Conservation (phyloP, 2,888 invertebrate species). For the Melanchra persicariae region DNA sequence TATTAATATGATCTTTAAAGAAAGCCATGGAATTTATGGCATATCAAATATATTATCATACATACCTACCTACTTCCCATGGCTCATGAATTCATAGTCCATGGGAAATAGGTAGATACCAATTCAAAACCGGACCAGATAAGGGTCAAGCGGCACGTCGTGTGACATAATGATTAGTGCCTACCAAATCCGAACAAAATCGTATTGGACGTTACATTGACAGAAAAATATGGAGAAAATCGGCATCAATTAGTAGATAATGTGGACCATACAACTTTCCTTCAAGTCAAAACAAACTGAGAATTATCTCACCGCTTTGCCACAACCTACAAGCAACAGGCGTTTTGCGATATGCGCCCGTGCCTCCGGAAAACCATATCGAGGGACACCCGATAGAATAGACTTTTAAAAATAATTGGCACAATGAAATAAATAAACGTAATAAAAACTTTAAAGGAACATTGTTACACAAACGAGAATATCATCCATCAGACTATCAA, state of each 20-base stretch:
- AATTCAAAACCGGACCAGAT: not conserved
- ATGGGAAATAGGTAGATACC: not conserved
- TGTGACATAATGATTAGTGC: not conserved
- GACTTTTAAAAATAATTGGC: too few species aligned
- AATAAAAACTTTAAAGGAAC: not conserved
- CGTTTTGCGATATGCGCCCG: too few species aligned
- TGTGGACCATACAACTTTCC: not conserved
- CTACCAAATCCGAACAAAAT: not conserved
- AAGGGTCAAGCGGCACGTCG: not conserved
- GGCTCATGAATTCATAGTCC: not conserved
- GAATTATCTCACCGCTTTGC: not conserved
- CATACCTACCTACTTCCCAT: too few species aligned
- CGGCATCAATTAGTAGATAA: not conserved
- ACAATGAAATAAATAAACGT: not conserved
- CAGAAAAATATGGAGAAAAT: conserved; percentile 1
- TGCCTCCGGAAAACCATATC: not conserved
- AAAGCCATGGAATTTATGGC: too few species aligned
- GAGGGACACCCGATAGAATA: too few species aligned
- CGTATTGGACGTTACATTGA: too few species aligned
- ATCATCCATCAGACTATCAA: not conserved
- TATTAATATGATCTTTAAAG: too few species aligned
- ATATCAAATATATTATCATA: too few species aligned
- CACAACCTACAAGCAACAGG: not conserved
- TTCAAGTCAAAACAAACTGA: not conserved
- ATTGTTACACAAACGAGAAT: not conserved